Evolutionary conservation across 2,888 invertebrate genomes (phyloP).

Genomic region (Drosophila histrio): DNA sequence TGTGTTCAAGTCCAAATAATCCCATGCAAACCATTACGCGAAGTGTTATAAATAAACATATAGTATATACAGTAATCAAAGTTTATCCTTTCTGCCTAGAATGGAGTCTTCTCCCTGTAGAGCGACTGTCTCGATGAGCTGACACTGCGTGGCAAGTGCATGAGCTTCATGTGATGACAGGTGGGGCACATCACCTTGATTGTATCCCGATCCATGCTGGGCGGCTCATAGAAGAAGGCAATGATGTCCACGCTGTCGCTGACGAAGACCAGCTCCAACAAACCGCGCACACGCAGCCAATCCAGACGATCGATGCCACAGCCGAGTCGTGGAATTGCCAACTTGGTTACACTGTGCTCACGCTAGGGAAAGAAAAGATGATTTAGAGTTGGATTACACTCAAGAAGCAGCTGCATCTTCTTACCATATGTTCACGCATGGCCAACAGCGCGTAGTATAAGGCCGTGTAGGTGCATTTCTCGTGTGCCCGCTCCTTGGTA

Average conservation of each 20-base stretch:
- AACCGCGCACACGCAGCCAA: slow-evolving; percentile 85
- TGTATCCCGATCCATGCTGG: slow-evolving; percentile 59
- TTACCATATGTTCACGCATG: slow-evolving; percentile 83
- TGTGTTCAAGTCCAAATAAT: slow-evolving; percentile 24
- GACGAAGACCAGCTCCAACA: slow-evolving; percentile 85
- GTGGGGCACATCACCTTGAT: slow-evolving; percentile 66
- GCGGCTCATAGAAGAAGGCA: slow-evolving; percentile 85
- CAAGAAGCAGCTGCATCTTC: background rate
- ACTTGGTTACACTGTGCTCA: slow-evolving; percentile 85
- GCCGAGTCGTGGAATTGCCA: slow-evolving; percentile 88
- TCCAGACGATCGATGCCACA: slow-evolving; percentile 88
- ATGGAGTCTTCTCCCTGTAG: slow-evolving; percentile 69
- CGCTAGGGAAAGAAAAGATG: slow-evolving; percentile 48
- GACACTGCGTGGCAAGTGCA: slow-evolving; percentile 65
- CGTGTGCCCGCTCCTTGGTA: slow-evolving; percentile 85
- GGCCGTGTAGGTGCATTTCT: slow-evolving; percentile 85
- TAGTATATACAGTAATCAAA: slow-evolving; percentile 23
- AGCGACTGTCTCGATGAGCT: slow-evolving; percentile 65
- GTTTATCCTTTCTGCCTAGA: slow-evolving; percentile 21
- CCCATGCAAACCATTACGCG: slow-evolving; percentile 53
- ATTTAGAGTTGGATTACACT: background rate
- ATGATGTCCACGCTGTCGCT: slow-evolving; percentile 84
- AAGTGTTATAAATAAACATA: slow-evolving; percentile 36
- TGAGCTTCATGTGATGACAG: slow-evolving; percentile 65
- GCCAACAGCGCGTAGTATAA: slow-evolving; percentile 84